Base-by-base conservation (phyloP, 1,140 invertebrate genomes). In the Drosophila pectinifera region DNA sequence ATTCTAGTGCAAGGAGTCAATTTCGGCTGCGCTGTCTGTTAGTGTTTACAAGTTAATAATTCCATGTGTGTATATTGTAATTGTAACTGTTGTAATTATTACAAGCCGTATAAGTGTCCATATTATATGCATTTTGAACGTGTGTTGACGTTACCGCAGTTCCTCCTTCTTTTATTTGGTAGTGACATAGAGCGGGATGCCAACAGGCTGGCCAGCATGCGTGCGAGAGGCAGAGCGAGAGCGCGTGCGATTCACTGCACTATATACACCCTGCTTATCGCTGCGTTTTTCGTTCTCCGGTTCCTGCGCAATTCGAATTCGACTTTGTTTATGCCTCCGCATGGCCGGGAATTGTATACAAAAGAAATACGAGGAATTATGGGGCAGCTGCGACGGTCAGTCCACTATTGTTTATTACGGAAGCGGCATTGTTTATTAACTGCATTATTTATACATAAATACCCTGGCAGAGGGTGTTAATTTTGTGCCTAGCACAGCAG, bases 111-210 rank as follows among this genome's bases (percentile, higher is more conserved):
- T 70, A 70, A 69, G 69, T 74, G 68, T 73, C 72, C 69, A 70
- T 49, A 74, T 74, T 74, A 75, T 65, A 76, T 65, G 72, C 73
- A 76, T 76, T 53, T 65, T 58, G 49, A 69, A 48, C 42, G 64
- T 75, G 72, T 69, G 73, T 76, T 76, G 54, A 43, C 49, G 62
- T 76, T 76, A 49, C 73, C 38, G 61, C 46, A 67, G 4, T 3
- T 10, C 10, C 10, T 26, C 22, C n/a, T 18, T 18, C 28, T 48
- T n/a, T 36, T 18, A 16, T 36, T 61, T 20, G 20, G 11, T 36
- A 11, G 18, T 11, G 14, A 64, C 11, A 28, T 20, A 38, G 31
- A 54, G 38, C 3, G 20, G 22, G 18, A 38, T 43, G 5, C 28
- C 49, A 24, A 16, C 11, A 24, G 20, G 22, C 20, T 5, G 5